Conservation (phyloP, 2,113 vertebrate genomes). For the Nicator chloris region DNA sequence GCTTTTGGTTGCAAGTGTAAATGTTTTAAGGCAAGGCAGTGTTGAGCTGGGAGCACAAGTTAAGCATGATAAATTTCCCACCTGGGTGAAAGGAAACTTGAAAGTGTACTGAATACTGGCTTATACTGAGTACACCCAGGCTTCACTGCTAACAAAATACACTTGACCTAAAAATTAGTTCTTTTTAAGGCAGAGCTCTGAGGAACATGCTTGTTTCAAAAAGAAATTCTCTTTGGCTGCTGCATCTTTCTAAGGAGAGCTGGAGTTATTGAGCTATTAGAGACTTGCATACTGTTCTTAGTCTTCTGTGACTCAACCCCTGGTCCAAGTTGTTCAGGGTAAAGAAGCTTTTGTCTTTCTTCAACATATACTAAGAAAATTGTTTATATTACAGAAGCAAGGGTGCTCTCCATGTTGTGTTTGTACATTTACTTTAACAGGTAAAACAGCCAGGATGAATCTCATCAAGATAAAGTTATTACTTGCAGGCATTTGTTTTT, state of each 20-base stretch:
- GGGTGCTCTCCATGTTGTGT: not conserved
- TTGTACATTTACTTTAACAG: not conserved
- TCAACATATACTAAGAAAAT: not conserved
- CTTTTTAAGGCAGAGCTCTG: not conserved
- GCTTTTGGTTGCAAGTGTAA: constrained; percentile 78
- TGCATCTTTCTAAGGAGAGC: constrained; percentile 9
- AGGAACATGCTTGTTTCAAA: not conserved
- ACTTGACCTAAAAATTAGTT: not conserved
- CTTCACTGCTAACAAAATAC: not conserved
- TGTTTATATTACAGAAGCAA: not conserved
- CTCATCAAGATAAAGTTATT: not conserved
- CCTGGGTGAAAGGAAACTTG: not conserved
- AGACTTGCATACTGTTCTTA: not conserved
- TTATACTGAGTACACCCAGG: not conserved
- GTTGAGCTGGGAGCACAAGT: constrained; percentile 24
- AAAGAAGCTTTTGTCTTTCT: constrained; percentile 22
- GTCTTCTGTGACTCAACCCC: not conserved
- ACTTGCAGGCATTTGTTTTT: not conserved
- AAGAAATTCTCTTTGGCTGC: not conserved
- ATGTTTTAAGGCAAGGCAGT: constrained; percentile 72
- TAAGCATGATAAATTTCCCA: constrained; percentile 62
- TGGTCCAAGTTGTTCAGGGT: not conserved
- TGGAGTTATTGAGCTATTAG: not conserved
- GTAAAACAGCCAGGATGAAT: not conserved
- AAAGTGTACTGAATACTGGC: not conserved